A percentile compares a stretch with the other conserved stretches of the same genome.
Evolutionary conservation across 53 echinoderm and acorn worm species (phyloP).

Genomic region (Antedon mediterranea): DNA sequence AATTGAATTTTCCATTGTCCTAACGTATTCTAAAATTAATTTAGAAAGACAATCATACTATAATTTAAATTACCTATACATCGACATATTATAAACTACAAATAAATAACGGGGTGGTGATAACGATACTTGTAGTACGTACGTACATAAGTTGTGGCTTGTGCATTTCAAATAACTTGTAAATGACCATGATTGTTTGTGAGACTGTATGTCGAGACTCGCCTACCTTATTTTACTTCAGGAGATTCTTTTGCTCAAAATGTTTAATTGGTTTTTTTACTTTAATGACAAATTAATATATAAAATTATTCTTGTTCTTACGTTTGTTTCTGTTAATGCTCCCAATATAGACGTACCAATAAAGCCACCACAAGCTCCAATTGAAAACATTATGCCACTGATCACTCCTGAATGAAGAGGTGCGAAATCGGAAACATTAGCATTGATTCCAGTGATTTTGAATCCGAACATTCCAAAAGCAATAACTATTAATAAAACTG

Average conservation of each 20-base stretch:
- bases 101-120: too few species aligned
- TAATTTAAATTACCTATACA: too few species aligned
- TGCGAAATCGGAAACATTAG: conserved; percentile 3
- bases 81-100: too few species aligned
- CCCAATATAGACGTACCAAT: conserved; percentile 5
- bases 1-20: conserved; percentile 10
- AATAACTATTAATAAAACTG: conserved; percentile 1
- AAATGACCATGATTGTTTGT: too few species aligned
- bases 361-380: conserved; percentile 3
- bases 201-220: too few species aligned
- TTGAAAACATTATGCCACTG: conserved; percentile 6
- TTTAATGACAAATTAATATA: too few species aligned
- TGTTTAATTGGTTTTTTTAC: too few species aligned
- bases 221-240: too few species aligned
- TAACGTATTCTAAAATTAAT: conserved; percentile 2
- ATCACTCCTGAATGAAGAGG: conserved; percentile 11
- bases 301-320: not conserved
- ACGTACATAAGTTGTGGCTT: too few species aligned
- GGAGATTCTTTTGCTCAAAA: too few species aligned
- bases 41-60: not conserved
- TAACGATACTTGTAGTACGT: too few species aligned
- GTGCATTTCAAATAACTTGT: too few species aligned
- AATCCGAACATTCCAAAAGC: conserved; percentile 8
- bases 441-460: not conserved
- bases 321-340: conserved; percentile 3